Evolutionary conservation across 2,797 vertebrate species (phyloP), one percentile per base, ranked within the genome.

Genomic region (Cyclopterus lumpus): DNA sequence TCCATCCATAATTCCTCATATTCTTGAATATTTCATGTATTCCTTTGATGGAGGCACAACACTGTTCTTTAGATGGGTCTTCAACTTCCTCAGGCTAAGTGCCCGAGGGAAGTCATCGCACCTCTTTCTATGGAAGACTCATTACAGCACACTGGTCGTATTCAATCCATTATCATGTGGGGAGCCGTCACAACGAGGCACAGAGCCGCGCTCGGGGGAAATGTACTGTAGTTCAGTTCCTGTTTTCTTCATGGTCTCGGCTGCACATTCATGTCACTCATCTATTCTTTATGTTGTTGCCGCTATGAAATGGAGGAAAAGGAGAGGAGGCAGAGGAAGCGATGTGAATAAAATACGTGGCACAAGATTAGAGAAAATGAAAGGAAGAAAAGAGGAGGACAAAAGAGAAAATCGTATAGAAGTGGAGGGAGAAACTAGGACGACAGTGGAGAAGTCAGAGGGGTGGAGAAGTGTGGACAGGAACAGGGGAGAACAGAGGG

Each of bases 391-490:
- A 46, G 40, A 42, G 1, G 7, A 4, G n/a, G n/a, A 49, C 20
- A 49, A 49, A 22, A 49, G 15, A 46, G 59, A 38, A 66, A 40
- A n/a, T n/a, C n/a, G 32, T 51, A 48, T 7, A 36, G 30, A 51
- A 49, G 3, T 16, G 22, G 38, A 65, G 30, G 1, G 58, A 48
- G 44, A 68, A 75, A 71, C 22, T 61, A 34, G 70, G 81, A 71
- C 38, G 60, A 75, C 36, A 51, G 46, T 49, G 61, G 67, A 79
- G 60, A 71, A 76, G 79, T 71, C 62, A 76, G 49, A 79, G 42
- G 40, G 58, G 38, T 72, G 80, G 73, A 78, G 81, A 77, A 69
- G 71, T 70, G 73, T 66, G 73, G 84, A 73, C 71, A 82, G n/a
- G n/a, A n/a, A 74, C 51, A 58, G 36, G 61, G 63, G 57, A 75